Percentiles rank a stretch among this genome's conserved stretches.
Evolutionary conservation across 2,888 invertebrate species (phyloP).

Genomic region (Chymomyza amoena): DNA sequence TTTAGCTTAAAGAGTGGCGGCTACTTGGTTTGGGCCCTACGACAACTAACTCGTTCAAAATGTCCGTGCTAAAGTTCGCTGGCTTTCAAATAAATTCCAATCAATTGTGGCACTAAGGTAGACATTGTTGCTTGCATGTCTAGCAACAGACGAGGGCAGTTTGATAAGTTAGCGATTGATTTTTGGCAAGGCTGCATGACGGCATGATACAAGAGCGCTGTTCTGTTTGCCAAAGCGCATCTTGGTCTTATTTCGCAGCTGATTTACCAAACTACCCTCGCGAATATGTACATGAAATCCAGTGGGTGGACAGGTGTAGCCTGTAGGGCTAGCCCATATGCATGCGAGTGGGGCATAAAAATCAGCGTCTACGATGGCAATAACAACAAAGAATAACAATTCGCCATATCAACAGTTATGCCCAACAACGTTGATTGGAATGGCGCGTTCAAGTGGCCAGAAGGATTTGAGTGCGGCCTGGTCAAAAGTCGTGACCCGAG

Average conservation of each 20-base stretch:
- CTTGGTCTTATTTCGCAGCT: no score
- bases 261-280: no score
- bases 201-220: no score
- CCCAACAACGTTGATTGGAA: conserved; percentile 7
- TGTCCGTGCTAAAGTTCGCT: background rate
- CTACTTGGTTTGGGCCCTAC: background rate
- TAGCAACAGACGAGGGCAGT: background rate
- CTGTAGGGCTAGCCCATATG: conserved; percentile 16
- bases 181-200: no score
- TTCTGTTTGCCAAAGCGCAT: no score
- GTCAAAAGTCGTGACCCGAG: conserved; percentile 9
- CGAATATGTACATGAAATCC: background rate
- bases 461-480: background rate
- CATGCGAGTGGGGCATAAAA: conserved; percentile 43
- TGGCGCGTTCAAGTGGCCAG: conserved; percentile 8
- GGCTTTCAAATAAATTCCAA: conserved; percentile 38
- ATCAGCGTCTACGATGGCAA: conserved; percentile 10
- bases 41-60: background rate
- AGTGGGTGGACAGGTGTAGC: background rate
- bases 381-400: conserved; percentile 9
- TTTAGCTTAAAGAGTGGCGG: conserved; percentile 29
- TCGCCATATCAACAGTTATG: conserved; percentile 37
- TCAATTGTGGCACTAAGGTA: conserved; percentile 25
- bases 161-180: background rate
- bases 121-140: conserved; percentile 40